Evolutionary conservation across 2,888 invertebrate genomes (phyloP), one percentile per base, ranked within the genome.

Genomic region (Pachycephus smyrnensis): DNA sequence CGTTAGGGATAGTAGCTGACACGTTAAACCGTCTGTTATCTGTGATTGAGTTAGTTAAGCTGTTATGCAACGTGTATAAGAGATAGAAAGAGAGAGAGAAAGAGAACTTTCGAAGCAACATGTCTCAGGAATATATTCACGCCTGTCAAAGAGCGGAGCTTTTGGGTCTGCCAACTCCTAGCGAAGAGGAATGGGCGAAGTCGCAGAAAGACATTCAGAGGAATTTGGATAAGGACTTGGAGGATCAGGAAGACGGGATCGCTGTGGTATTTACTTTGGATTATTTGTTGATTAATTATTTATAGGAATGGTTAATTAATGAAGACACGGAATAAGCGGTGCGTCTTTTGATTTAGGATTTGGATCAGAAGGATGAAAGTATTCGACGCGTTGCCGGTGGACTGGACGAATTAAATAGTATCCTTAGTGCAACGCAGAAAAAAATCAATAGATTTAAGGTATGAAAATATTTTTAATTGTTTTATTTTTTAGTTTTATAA

Each of bases 371-470:
- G 87, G 93, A 94, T 75, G 96, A 96, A 87, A 92, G 93, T 81
- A 88, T 95, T 73, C 92, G 93, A 83, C 94, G 94, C 80, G 93
- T 95, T 0, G 94, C 94, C 73, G 95, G 95, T 75, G 97, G 97
- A 80, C 92, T 98, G 40, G 95, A 96, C 77, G 96, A 97, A 88
- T 93, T 98, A 69, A 97, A 96, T 88, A 94, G 94, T 71, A 96
- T 97, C 84, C 92, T 98, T 76, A 94, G 94, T 84, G 94, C 94
- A 23, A 97, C 98, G 3, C 98, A 98, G 89, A 95, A 95, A 81
- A 97, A 97, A 92, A 93, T 98, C 80, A 97, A 96, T 92, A 95
- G 95, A 87, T 94, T 98, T 83, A 97, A 96, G 94, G 96, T 96
- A 90, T 80, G 79, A 73, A 6, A 15, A n/a, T 82, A n/a, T 77